Evolutionary conservation across 2,113 vertebrate genomes (phyloP).

Genomic region (Neolamprologus ventralis): DNA sequence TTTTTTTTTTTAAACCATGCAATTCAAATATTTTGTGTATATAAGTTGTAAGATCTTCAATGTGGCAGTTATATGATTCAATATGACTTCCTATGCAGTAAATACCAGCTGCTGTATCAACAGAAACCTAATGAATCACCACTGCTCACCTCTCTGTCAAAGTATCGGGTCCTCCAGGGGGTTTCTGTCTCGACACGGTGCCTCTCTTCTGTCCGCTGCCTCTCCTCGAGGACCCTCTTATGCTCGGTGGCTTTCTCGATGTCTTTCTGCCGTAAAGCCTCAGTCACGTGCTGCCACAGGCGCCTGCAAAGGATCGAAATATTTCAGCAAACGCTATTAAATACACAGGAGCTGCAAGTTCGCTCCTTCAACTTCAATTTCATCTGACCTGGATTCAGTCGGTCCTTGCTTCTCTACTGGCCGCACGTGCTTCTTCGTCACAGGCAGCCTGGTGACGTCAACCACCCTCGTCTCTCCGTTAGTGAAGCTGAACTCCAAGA

Average conservation of each 20-base stretch:
- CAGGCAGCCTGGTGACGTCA: slow-evolving; percentile 83
- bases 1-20: neutral
- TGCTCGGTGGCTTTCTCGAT: slow-evolving; percentile 93
- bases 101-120: neutral
- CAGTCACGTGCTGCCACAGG: slow-evolving; percentile 90
- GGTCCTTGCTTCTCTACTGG: slow-evolving; percentile 85
- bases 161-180: slow-evolving; percentile 87
- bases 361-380: neutral
- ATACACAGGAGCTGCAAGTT: neutral
- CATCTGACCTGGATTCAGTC: slow-evolving; percentile 85
- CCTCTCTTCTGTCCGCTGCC: slow-evolving; percentile 86
- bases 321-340: neutral
- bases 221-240: slow-evolving; percentile 87
- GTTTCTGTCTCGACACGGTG: slow-evolving; percentile 83
- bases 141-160: slow-evolving; percentile 80
- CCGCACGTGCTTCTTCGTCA: slow-evolving; percentile 83
- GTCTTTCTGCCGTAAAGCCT: slow-evolving; percentile 84
- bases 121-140: neutral
- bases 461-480: slow-evolving; percentile 80
- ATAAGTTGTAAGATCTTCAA: neutral
- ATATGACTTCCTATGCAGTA: neutral
- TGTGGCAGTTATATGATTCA: neutral
- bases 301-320: slow-evolving; percentile 56
- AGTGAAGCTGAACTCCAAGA: slow-evolving; percentile 87
- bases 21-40: neutral